phyloP scores from a whole-genome alignment of 2,888 invertebrate genomes.

The Uropetala carovei region DNA sequence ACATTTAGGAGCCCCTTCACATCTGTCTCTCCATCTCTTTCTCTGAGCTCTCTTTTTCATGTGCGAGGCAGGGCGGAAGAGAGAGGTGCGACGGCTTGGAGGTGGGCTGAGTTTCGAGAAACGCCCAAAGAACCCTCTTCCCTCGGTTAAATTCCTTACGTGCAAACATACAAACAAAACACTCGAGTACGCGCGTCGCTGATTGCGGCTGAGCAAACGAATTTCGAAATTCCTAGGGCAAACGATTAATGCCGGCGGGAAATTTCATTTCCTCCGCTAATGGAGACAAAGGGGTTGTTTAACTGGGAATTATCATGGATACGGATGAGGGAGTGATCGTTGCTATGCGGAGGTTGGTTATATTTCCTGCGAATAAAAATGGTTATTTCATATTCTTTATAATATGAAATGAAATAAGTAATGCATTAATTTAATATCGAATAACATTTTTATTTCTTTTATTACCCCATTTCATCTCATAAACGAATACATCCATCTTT shows the following conservation, averaged over 20 bases:
- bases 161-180: neutral
- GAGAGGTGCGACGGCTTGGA: neutral
- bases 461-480: too few relatives aligned
- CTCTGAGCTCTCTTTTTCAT: neutral
- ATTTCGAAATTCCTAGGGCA: constrained; percentile 17
- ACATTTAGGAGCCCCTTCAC: neutral
- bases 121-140: neutral
- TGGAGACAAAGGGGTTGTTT: constrained; percentile 7
- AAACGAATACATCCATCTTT: too few relatives aligned
- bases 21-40: too few relatives aligned
- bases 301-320: constrained; percentile 24
- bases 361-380: neutral
- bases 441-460: too few relatives aligned
- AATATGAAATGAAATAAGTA: too few relatives aligned
- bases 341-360: neutral
- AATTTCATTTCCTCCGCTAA: constrained; percentile 17
- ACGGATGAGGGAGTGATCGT: neutral
- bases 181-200: neutral
- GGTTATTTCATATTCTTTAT: too few relatives aligned
- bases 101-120: neutral
- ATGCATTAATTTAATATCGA: too few relatives aligned
- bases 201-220: constrained; percentile 39
- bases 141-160: neutral
- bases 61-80: neutral
- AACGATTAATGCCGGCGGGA: constrained; percentile 11